These are phyloP conservation scores for Spheniscus mendiculus DNA, from an alignment of 2,113 vertebrate genomes.

Conservation along the genomic window DNA sequence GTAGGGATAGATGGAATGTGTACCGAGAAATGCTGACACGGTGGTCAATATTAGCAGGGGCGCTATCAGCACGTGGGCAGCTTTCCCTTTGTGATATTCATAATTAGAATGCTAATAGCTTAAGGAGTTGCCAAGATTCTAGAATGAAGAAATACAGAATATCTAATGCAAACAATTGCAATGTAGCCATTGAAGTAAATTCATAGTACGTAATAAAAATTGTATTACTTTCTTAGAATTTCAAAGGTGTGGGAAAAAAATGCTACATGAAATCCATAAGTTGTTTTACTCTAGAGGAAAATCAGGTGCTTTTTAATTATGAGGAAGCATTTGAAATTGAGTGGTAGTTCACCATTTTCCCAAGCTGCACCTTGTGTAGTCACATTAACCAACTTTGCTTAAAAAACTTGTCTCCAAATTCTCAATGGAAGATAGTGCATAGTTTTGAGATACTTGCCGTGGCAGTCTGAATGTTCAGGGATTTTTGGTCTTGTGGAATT, in stretches of 20 bases:
- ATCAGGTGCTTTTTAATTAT: fast-evolving
- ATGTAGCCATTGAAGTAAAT: background rate
- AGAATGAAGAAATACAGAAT: background rate
- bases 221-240: background rate
- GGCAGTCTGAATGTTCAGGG: background rate
- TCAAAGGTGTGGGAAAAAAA: background rate
- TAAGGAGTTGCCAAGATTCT: background rate
- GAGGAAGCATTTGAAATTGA: background rate
- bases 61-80: fast-evolving
- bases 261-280: fast-evolving
- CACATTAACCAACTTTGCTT: background rate
- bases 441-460: background rate
- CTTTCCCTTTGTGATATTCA: background rate
- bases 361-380: background rate
- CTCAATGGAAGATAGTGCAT: background rate
- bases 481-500: background rate
- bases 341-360: background rate
- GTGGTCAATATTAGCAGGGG: background rate
- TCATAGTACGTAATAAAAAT: background rate
- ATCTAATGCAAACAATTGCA: background rate
- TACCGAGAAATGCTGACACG: background rate
- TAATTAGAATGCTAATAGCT: background rate
- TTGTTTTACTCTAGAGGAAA: background rate
- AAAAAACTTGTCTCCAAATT: background rate
- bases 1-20: background rate